Evolutionary conservation across 2,888 invertebrate species (phyloP).

Genomic region (Philaethria dido): DNA sequence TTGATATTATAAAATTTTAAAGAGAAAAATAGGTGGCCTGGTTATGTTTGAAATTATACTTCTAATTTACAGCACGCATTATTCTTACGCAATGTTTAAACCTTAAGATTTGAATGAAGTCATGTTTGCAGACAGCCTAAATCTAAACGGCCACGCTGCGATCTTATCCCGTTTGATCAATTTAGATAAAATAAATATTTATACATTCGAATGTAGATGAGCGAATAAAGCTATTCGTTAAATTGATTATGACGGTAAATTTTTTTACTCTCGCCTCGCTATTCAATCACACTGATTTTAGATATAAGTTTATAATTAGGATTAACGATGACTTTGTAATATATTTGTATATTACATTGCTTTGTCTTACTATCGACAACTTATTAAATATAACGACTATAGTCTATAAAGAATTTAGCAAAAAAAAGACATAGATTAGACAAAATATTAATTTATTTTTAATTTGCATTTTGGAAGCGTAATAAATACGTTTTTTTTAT

Average conservation of each 20-base stretch:
- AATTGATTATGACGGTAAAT: constrained; percentile 79
- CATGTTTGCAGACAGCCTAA: constrained; percentile 39
- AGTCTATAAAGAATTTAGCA: constrained; percentile 15
- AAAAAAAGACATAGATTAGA: constrained; percentile 71
- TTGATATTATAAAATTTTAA: background rate
- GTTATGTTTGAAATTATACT: background rate
- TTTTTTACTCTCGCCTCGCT: constrained; percentile 65
- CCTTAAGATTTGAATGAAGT: constrained; percentile 21
- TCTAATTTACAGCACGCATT: constrained; percentile 12
- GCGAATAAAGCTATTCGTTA: constrained; percentile 79
- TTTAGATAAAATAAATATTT: constrained; percentile 85
- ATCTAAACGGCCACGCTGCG: constrained; percentile 66
- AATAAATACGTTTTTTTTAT: constrained; percentile 80
- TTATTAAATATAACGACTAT: background rate
- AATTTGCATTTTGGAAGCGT: constrained; percentile 82
- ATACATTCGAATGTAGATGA: constrained; percentile 78
- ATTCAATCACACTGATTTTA: constrained; percentile 68
- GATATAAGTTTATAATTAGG: constrained; percentile 55
- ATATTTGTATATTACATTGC: constrained; percentile 23
- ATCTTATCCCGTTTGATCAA: constrained; percentile 82
- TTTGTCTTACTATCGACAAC: constrained; percentile 16
- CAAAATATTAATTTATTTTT: constrained; percentile 82
- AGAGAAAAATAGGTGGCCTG: background rate
- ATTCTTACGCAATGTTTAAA: constrained; percentile 22
- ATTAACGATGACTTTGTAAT: constrained; percentile 39